Evolutionary conservation across 2,888 invertebrate species (phyloP).

Genomic region (Drosophila emarginata): DNA sequence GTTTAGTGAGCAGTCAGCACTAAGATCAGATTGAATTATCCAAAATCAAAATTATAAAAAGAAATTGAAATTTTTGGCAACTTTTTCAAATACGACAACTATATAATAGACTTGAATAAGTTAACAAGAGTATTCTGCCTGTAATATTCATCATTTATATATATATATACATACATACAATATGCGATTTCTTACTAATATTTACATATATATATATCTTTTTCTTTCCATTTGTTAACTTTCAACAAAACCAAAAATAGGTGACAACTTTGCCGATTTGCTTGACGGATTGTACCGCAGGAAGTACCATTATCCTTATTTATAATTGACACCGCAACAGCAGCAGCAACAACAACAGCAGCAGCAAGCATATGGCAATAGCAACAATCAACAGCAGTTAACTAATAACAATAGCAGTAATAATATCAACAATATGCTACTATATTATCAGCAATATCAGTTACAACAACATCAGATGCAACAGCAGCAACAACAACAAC

Average conservation of each 20-base stretch:
- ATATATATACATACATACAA: too few relatives aligned
- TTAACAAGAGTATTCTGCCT: background rate
- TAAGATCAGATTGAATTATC: background rate
- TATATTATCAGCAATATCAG: constrained; percentile 17
- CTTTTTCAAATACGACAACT: constrained; percentile 5
- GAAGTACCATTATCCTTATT: constrained; percentile 83
- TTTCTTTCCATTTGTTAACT: constrained; percentile 23
- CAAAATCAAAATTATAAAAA: background rate
- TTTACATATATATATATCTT: constrained; percentile 35
- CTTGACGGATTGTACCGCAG: constrained; percentile 82
- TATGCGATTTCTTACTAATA: constrained; percentile 55
- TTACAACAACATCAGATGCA: constrained; percentile 30
- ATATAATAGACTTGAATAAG: background rate
- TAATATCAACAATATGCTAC: constrained; percentile 33
- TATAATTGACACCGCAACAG: constrained; percentile 81
- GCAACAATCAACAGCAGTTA: constrained; percentile 45
- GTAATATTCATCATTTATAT: too few relatives aligned
- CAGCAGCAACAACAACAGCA: constrained; percentile 73
- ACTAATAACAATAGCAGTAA: constrained; percentile 22
- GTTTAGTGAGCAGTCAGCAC: background rate
- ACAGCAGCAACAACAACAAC: constrained; percentile 38
- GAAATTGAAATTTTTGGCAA: background rate
- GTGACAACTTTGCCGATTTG: constrained; percentile 80
- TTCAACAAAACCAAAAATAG: constrained; percentile 44
- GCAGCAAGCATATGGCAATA: constrained; percentile 70